Evolutionary conservation across 2,888 invertebrate genomes (phyloP), one percentile per base, ranked within the genome.

Genomic region (Podotricha telesiphe): DNA sequence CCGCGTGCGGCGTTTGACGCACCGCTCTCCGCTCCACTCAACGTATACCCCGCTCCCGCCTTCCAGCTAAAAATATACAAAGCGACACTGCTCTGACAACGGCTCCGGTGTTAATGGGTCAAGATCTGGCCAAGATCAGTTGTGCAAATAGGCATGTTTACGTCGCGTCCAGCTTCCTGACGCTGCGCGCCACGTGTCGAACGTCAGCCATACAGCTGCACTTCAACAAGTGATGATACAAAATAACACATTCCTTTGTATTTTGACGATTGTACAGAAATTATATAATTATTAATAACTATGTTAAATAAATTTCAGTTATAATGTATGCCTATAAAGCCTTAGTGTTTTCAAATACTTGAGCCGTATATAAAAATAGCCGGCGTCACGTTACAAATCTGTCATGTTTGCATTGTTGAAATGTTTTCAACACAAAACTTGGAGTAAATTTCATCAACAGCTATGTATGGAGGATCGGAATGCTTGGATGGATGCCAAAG

Each of bases 51-150:
- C 84, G 80, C 83, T 79, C 84, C 83, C 86, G 82, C 84, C 76
- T 80, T 74, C 82, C 77, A 79, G 77, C 91, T 91, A 91, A 86
- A 90, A 91, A 93, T 92, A 92, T 78, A 75, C 78, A 75, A 84
- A 88, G 86, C 90, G 91, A 91, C 91, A 91, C 91, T 88, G 83
- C 86, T 87, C 88, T 87, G 88, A 89, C 88, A 88, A 84, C 86
- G 84, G 82, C 78, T 82, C 82, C 83, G 78, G 86, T 89, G 89
- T 92, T 92, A 90, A 91, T 93, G 88, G 92, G 92, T 93, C 92
- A 93, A 93, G 92, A 92, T 88, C 92, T 91, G 91, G 89, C 92
- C 92, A 92, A 91, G 92, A 93, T 91, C 91, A 91, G 82, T 81
- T 81, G 84, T 86, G 84, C 86, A 85, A 88, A 87, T 86, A 86